Percentiles rank a stretch among this genome's conserved stretches.
Conservation (phyloP, 2,888 invertebrate species). For the Acrobasis suavella region DNA sequence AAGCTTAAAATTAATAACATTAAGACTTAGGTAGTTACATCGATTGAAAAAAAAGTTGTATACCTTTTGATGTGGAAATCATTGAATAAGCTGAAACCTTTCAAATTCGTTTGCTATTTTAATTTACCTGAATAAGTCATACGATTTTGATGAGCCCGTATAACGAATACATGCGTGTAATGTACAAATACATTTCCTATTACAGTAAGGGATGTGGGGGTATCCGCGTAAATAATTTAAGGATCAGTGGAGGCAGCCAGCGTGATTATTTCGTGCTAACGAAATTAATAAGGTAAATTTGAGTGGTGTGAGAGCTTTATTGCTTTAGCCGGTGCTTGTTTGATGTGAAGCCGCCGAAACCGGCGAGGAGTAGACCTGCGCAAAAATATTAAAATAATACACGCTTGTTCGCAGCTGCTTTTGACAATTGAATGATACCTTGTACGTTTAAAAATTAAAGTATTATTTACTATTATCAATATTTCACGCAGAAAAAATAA, state of each 20-base stretch:
- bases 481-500: too few species aligned
- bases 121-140: neutral
- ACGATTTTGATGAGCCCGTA: neutral
- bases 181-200: slow-evolving; percentile 38
- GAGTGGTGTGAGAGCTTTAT: slow-evolving; percentile 45
- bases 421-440: neutral
- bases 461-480: too few species aligned
- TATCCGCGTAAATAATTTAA: slow-evolving; percentile 63
- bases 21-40: too few species aligned
- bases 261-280: slow-evolving; percentile 69
- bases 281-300: slow-evolving; percentile 74
- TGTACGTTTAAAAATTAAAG: too few species aligned
- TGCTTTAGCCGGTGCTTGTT: slow-evolving; percentile 44
- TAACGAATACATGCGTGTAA: slow-evolving; percentile 28
- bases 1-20: too few species aligned
- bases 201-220: slow-evolving; percentile 42
- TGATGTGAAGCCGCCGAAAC: slow-evolving; percentile 46
- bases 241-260: slow-evolving; percentile 61
- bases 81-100: neutral
- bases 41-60: too few species aligned
- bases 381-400: slow-evolving; percentile 2
- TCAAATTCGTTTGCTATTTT: neutral
- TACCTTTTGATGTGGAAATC: too few species aligned
- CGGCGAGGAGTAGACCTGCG: slow-evolving; percentile 35
- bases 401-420: neutral